A percentile compares a stretch with the other conserved stretches of the same genome.
phyloP scores from a whole-genome alignment of 2,888 invertebrate species.

The Agrilus mali region DNA sequence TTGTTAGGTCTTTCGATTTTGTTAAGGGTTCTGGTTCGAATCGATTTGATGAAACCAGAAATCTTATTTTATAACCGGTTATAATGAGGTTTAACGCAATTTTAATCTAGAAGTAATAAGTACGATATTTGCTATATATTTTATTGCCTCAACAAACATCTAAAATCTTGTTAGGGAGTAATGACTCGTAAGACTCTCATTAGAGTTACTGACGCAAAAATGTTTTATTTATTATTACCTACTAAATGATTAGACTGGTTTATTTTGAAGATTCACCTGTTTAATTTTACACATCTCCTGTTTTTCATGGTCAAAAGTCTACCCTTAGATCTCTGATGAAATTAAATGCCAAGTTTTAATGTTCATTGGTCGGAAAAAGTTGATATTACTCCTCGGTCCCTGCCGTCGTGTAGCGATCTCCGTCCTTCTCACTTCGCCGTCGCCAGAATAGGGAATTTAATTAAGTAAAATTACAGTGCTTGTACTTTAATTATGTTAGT shows the following conservation, averaged over 20 bases:
- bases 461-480: slow-evolving; percentile 43
- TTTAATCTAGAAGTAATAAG: no score
- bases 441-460: slow-evolving; percentile 40
- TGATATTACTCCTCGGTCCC: slow-evolving; percentile 30
- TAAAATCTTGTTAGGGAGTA: no score
- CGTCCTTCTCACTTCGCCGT: slow-evolving; percentile 16
- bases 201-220: no score
- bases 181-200: no score
- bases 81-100: no score
- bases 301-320: slow-evolving; percentile 38
- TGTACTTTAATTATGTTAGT: slow-evolving; percentile 44
- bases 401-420: slow-evolving; percentile 23
- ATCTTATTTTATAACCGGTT: no score
- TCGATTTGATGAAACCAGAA: no score
- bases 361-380: slow-evolving; percentile 40
- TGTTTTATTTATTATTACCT: no score
- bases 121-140: no score
- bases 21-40: no score
- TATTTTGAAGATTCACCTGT: background rate
- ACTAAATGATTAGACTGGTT: background rate
- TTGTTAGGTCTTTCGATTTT: no score
- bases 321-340: slow-evolving; percentile 39
- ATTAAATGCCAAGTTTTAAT: slow-evolving; percentile 41
- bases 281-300: slow-evolving; percentile 21
- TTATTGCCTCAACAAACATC: no score